Percentiles rank a stretch among this genome's conserved stretches.
Conservation (phyloP, 2,113 vertebrate species). For the Xyrauchen texanus region DNA sequence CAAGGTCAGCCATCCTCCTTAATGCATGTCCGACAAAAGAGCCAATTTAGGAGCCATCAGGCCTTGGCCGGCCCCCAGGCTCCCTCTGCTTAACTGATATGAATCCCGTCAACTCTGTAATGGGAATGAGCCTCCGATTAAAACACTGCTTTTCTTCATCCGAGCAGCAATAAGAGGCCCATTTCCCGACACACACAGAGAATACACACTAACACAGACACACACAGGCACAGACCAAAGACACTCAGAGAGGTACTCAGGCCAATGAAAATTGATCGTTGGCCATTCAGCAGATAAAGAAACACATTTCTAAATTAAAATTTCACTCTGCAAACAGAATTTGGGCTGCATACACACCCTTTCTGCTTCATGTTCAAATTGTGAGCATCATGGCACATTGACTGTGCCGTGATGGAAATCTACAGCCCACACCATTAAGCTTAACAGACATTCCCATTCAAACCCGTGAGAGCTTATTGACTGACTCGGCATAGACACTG, state of each 20-base stretch:
- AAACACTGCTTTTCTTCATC: conserved; percentile 57
- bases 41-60: conserved; percentile 68
- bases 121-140: conserved; percentile 62
- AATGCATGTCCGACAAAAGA: conserved; percentile 69
- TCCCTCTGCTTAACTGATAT: conserved; percentile 59
- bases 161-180: conserved; percentile 49
- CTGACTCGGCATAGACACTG: conserved; percentile 28
- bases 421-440: conserved; percentile 13
- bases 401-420: conserved; percentile 10
- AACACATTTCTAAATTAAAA: conserved; percentile 12
- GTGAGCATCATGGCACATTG: background rate
- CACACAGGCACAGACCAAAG: conserved; percentile 20
- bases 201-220: conserved; percentile 31
- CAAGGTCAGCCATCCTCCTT: conserved; percentile 69
- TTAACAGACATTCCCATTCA: conserved; percentile 40
- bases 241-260: conserved; percentile 28
- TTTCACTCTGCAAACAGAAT: conserved; percentile 1
- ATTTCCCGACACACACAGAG: conserved; percentile 34
- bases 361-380: background rate
- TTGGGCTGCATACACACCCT: background rate
- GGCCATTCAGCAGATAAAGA: conserved; percentile 20
- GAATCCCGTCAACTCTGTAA: conserved; percentile 68
- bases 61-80: conserved; percentile 51
- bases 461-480: conserved; percentile 30
- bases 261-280: conserved; percentile 13